These are phyloP conservation scores for Lasioglossum pauxillum DNA, from an alignment of 2,888 invertebrate species.

Conservation along the genomic window DNA sequence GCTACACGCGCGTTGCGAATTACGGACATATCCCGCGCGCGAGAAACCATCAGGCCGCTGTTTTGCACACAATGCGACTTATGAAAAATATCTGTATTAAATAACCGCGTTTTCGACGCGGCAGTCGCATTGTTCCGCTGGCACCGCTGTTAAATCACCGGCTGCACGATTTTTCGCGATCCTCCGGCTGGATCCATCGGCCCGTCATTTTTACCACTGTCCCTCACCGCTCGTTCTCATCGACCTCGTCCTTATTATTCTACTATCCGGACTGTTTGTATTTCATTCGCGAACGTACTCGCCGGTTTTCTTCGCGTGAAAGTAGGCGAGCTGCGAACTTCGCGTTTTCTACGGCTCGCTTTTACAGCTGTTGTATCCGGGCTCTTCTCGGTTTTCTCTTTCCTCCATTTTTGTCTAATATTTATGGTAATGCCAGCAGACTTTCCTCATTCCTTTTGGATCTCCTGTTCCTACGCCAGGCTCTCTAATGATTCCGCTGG, in stretches of 20 bases:
- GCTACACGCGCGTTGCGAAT: constrained; percentile 63
- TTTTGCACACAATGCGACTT: constrained; percentile 70
- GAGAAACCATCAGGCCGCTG: constrained; percentile 9
- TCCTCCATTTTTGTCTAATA: neutral
- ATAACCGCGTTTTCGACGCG: constrained; percentile 52
- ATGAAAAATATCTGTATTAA: constrained; percentile 71
- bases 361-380: neutral
- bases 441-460: neutral
- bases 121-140: constrained; percentile 47
- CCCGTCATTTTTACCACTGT: neutral
- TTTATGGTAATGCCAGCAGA: neutral
- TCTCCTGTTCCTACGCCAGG: neutral
- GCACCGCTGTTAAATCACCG: constrained; percentile 42
- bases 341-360: neutral
- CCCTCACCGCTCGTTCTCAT: neutral
- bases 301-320: neutral
- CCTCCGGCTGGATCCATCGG: neutral
- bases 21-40: constrained; percentile 52
- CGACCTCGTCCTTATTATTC: neutral
- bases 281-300: neutral
- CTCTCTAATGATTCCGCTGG: neutral
- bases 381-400: neutral
- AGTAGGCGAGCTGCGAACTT: neutral
- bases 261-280: neutral
- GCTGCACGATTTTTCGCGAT: neutral